phyloP scores from a whole-genome alignment of 2,797 vertebrate species.

The Acanthurus tractus region DNA sequence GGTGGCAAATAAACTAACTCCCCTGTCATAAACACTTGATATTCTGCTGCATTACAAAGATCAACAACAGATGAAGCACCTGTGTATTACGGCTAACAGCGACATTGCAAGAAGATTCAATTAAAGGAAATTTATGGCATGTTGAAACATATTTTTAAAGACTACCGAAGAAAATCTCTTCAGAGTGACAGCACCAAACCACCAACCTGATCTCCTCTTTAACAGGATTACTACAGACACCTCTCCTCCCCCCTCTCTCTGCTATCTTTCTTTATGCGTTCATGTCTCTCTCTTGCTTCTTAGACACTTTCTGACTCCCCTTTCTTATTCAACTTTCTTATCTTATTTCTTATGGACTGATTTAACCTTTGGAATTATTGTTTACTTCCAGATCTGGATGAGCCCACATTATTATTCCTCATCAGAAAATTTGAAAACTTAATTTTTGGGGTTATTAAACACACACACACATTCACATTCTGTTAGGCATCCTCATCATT shows the following conservation, averaged over 20 bases:
- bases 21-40: too few relatives aligned
- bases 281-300: conserved; percentile 19
- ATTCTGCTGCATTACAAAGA: conserved; percentile 3
- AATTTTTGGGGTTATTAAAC: neutral
- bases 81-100: conserved; percentile 7
- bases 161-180: conserved; percentile 46
- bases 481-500: neutral
- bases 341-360: neutral
- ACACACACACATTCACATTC: neutral
- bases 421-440: neutral
- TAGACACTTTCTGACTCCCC: conserved; percentile 20
- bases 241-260: conserved; percentile 27
- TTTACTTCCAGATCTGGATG: neutral
- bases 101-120: conserved; percentile 47
- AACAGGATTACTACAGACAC: conserved; percentile 64
- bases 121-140: conserved; percentile 52
- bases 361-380: neutral
- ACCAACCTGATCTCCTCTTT: conserved; percentile 47
- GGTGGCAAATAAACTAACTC: too few relatives aligned
- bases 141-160: conserved; percentile 44
- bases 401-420: neutral
- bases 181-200: conserved; percentile 44
- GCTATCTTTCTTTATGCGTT: conserved; percentile 18
- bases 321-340: conserved; percentile 25
- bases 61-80: conserved; percentile 24